Percentiles rank a stretch among this genome's conserved stretches.
phyloP scores from a whole-genome alignment of 2,113 vertebrate genomes.

The Mus musculus region DNA sequence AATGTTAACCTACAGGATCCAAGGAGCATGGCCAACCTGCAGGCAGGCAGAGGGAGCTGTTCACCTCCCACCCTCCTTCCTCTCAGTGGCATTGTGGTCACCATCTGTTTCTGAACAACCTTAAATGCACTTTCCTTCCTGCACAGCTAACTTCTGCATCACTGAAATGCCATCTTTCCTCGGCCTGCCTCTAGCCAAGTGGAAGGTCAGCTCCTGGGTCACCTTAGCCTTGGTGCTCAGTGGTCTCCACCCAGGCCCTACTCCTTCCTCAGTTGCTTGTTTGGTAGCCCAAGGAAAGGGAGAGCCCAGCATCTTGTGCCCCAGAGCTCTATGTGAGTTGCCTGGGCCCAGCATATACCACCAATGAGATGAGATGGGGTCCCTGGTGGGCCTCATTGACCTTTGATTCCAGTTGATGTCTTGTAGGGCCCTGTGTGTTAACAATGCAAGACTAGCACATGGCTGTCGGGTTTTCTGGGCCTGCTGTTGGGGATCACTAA shows the following conservation, averaged over 20 bases:
- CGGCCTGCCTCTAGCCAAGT: background rate
- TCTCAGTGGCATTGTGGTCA: conserved; percentile 83
- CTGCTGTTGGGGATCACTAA: conserved; percentile 72
- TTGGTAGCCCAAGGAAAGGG: conserved; percentile 72
- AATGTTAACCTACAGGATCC: conserved; percentile 81
- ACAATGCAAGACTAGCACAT: conserved; percentile 63
- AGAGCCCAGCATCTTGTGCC: conserved; percentile 37
- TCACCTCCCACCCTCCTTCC: conserved; percentile 77
- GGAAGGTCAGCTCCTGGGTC: conserved; percentile 65
- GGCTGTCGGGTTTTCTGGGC: conserved; percentile 68
- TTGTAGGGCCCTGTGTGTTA: conserved; percentile 24
- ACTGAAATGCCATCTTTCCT: conserved; percentile 76
- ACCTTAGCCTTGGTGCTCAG: conserved; percentile 80
- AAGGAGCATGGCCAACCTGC: conserved; percentile 73
- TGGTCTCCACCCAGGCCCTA: conserved; percentile 59
- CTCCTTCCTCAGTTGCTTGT: background rate
- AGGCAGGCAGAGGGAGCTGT: conserved; percentile 49
- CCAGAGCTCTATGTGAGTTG: conserved; percentile 54
- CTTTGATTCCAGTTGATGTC: conserved; percentile 40
- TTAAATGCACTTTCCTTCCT: conserved; percentile 86
- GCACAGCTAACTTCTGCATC: conserved; percentile 86
- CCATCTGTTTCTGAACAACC: conserved; percentile 86
- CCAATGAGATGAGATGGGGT: conserved; percentile 57
- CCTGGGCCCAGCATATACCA: conserved; percentile 28
- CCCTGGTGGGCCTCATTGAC: conserved; percentile 31